phyloP scores from a whole-genome alignment of 1,140 invertebrate species.

The Lycorma delicatula region DNA sequence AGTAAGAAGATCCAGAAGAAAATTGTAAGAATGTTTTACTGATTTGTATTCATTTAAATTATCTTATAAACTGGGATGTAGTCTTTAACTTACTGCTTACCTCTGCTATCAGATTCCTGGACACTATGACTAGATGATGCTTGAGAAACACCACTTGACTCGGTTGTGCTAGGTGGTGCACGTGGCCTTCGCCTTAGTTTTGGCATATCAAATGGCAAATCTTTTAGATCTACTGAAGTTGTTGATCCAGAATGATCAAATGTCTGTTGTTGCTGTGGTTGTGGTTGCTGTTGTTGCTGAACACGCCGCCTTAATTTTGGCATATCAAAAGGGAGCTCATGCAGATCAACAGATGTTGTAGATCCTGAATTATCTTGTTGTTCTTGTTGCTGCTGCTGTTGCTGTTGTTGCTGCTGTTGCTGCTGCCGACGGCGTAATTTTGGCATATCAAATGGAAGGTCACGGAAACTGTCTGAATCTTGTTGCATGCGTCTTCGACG shows the following conservation, averaged over 20 bases:
- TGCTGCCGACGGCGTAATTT: conserved; percentile 58
- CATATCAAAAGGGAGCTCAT: conserved; percentile 80
- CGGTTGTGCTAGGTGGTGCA: conserved; percentile 38
- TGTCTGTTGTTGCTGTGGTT: conserved; percentile 34
- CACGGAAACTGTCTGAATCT: conserved; percentile 45
- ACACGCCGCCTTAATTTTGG: conserved; percentile 69
- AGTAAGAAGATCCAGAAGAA: no score
- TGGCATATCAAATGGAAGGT: conserved; percentile 84
- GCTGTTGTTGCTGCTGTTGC: conserved; percentile 39
- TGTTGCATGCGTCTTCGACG: conserved; percentile 39
- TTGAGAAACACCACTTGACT: conserved; percentile 55
- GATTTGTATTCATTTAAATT: no score
- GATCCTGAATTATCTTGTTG: conserved; percentile 49
- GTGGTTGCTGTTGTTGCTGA: no score
- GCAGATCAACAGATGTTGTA: conserved; percentile 62
- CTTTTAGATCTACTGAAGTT: conserved; percentile 51
- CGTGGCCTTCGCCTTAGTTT: conserved; percentile 48
- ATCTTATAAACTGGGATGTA: no score
- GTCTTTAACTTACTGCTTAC: no score
- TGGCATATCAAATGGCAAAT: conserved; percentile 84
- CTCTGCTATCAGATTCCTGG: conserved; percentile 47
- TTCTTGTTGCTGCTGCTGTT: not conserved
- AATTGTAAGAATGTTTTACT: no score
- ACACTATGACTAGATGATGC: conserved; percentile 70
- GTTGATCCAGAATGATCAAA: conserved; percentile 38